Evolutionary conservation across 2,113 vertebrate genomes (phyloP), one percentile per base, ranked within the genome.

Genomic region (Gymnocephalus cernua): DNA sequence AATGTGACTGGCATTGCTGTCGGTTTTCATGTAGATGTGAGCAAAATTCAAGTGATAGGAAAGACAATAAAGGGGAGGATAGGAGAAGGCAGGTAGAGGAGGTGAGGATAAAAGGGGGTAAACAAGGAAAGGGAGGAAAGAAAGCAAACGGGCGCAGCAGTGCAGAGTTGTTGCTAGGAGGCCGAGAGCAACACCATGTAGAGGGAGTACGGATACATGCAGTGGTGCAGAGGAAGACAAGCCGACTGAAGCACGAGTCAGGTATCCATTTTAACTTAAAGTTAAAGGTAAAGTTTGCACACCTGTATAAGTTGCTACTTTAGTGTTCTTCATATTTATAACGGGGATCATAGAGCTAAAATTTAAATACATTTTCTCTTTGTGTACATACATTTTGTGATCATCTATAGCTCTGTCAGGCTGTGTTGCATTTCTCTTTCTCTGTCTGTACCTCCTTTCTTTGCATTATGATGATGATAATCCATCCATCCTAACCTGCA

Each of bases 111-210:
- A 58, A 29, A n/a, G 27, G 56, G 32, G 61, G 19, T 66, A 50
- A 64, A 67, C 0, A n/a, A 58, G 16, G 48, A 12, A 29, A 4
- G 19, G 12, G 23, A 59, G 38, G n/a, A 2, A 32, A 29, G 48
- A 74, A 78, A 71, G 51, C 53, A 78, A 70, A 84, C 68, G 61
- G 56, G 50, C 29, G 19, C 63, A 79, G 73, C 75, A 62, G 83
- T 23, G 75, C 80, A 73, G 53, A 65, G 72, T 53, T 77, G 93
- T 95, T 94, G 94, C 92, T 92, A 89, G 91, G 94, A 91, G 68
- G 73, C 91, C 6, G 73, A 82, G 57, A 41, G 83, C 70, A 92
- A 89, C 82, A 79, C 21, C 0, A 87, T 84, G 74, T 82, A 85
- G 68, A 86, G 66, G n/a, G 61, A 76, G 82, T 74, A 79, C 72